A percentile compares a stretch with the other conserved stretches of the same genome.
phyloP scores from a whole-genome alignment of 2,888 invertebrate species.

The Pyralis farinalis region DNA sequence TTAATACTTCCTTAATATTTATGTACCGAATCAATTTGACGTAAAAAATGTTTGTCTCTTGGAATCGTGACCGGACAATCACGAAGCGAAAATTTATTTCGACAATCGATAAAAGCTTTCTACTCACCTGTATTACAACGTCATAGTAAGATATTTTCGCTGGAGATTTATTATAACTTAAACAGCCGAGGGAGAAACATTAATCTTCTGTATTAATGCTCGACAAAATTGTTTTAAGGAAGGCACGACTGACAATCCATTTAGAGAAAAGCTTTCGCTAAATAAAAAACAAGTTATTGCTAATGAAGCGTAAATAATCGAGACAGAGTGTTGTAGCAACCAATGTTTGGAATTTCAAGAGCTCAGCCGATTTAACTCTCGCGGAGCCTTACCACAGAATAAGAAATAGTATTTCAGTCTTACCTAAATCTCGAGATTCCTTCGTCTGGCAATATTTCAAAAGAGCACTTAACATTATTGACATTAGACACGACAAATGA shows the following conservation, averaged over 20 bases:
- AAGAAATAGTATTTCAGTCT: too few species aligned
- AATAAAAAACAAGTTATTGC: conserved; percentile 49
- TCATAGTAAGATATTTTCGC: conserved; percentile 30
- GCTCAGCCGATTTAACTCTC: conserved; percentile 34
- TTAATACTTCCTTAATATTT: conserved; percentile 33
- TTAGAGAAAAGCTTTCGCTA: conserved; percentile 43
- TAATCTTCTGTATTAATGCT: conserved; percentile 50
- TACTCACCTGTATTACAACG: conserved; percentile 32
- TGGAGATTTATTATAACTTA: conserved; percentile 55
- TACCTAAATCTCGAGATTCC: conserved; percentile 32
- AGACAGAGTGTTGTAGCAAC: conserved; percentile 38
- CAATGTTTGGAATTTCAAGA: conserved; percentile 39
- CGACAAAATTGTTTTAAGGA: conserved; percentile 56
- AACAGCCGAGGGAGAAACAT: conserved; percentile 44
- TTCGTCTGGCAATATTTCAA: conserved; percentile 58
- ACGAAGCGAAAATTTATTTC: conserved; percentile 51
- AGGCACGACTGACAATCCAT: conserved; percentile 50
- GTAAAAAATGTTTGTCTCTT: conserved; percentile 31
- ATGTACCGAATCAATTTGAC: conserved; percentile 23
- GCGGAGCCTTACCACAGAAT: conserved; percentile 26
- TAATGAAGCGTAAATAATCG: conserved; percentile 59
- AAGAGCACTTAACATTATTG: conserved; percentile 58
- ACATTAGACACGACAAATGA: conserved; percentile 37
- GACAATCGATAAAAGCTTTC: conserved; percentile 46
- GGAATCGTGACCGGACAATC: conserved; percentile 48